Base-by-base conservation (phyloP, 2,888 invertebrate species). In the Drosophila conformis region DNA sequence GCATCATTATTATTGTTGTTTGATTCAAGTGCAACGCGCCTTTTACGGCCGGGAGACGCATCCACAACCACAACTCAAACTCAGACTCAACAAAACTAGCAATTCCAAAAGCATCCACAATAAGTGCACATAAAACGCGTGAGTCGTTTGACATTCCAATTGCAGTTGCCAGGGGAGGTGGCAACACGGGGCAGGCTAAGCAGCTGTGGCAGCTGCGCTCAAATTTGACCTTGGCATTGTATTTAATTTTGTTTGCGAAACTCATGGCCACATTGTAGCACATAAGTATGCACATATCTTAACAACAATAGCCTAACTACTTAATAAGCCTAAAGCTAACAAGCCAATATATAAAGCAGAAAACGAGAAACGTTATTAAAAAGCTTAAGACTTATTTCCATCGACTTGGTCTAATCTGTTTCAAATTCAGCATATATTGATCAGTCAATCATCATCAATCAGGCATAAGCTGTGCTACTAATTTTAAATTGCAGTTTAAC, bases 151-250 rank as follows among this genome's bases (percentile, higher is more conserved):
- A 82, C 85, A 85, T 85, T 89, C 89, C 79, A 82, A 84, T 74
- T 75, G 74, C 60, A 31, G 73, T 59, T 31, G 61, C 42, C 38
- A 18, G 27, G 42, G 29, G 29, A 29, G 29, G 33, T 15, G 25
- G 31, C 31, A 15, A 27, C 27, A 42, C 27, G 46, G 40, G 38
- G 51, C n/a, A 18, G 42, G 8, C 31, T 29, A 36, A 56, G 48
- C 57, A 46, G 27, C 38, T 38, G 48, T 49, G 40, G 62, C 86
- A 82, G 83, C 80, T 70, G 83, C 73, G 84, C 71, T 58, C 70
- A 72, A 82, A 82, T 57, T 58, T 78, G 76, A 88, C 90, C 89
- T 88, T 87, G 89, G 82, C 89, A 87, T 88, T 87, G 86, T 76
- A 83, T 87, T 84, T 87, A 73, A 80, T 79, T 71, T 76, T 76